Base-by-base conservation (phyloP, 2,113 vertebrate genomes). In the Platichthys flesus region DNA sequence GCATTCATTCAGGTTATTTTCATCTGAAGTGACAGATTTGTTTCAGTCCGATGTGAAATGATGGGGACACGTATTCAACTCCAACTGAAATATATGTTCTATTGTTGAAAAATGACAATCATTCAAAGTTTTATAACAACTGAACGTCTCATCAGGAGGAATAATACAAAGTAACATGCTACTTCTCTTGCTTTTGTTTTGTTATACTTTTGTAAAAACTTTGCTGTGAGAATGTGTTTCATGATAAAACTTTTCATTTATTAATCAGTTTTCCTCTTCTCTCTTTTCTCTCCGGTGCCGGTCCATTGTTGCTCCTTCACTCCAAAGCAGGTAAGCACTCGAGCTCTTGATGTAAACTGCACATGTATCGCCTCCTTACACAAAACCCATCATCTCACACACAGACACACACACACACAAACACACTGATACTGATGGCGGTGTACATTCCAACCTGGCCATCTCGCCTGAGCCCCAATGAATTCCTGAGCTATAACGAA, bases 261-360 rank as follows among this genome's bases (percentile, higher is more conserved):
- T 85, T 93, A 87, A 94, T 89, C 26, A 42, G 42, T 79, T 64
- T 64, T 67, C 42, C 58, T 55, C 61, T 62, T 69, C 52, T 79
- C 61, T 85, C 57, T 68, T 84, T 56, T 78, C 28, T 81, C 71
- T 21, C 26, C 37, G 79, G 67, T 83, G 0, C 67, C 18, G 24
- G 52, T 62, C 56, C 64, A 49, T 31, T n/a, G 65, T 10, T 18
- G 67, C 63, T 75, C 76, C 74, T 65, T 69, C 57, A 0, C 71
- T 59, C 76, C 73, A 72, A 89, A 94, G 90, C 94, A 94, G 94
- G 94, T 95, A 94, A 94, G 93, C 74, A 52, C 70, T 26, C 26
- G 21, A n/a, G 7, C 61, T 77, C 31, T 6, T 51, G 23, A 31
- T 14, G 76, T 74, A 87, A 90, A 82, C 88, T 76, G 47, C 73